phyloP scores from a whole-genome alignment of 2,888 invertebrate species.

The Plutella xylostella region DNA sequence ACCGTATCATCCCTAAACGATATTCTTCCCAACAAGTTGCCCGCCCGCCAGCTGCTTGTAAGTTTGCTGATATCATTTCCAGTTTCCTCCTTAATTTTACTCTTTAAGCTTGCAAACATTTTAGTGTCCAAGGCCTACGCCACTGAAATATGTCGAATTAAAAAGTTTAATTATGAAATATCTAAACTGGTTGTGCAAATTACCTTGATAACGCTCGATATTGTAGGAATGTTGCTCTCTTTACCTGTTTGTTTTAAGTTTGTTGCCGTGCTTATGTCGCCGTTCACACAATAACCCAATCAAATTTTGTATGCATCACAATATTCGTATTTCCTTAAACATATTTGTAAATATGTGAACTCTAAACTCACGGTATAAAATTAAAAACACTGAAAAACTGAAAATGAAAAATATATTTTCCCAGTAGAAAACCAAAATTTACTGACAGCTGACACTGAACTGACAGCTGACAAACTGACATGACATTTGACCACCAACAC shows the following conservation, averaged over 20 bases:
- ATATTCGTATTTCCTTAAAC: too few relatives aligned
- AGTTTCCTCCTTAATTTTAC: constrained; percentile 90
- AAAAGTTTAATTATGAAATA: constrained; percentile 13
- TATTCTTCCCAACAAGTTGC: constrained; percentile 62
- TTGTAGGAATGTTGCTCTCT: not conserved
- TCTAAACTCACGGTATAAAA: too few relatives aligned
- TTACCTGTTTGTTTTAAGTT: not conserved
- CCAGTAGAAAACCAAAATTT: too few relatives aligned
- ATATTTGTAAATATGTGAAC: too few relatives aligned
- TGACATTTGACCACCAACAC: too few relatives aligned
- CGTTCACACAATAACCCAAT: too few relatives aligned
- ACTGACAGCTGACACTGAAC: too few relatives aligned
- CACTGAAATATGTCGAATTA: not conserved
- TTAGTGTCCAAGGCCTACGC: constrained; percentile 20
- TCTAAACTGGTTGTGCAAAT: constrained; percentile 26
- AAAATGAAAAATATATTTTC: too few relatives aligned
- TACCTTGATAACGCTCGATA: constrained; percentile 30
- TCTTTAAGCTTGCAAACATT: constrained; percentile 91
- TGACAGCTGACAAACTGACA: too few relatives aligned
- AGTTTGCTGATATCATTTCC: constrained; percentile 79
- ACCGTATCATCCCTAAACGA: constrained; percentile 62
- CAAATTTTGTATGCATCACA: too few relatives aligned
- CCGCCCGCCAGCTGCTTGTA: constrained; percentile 59
- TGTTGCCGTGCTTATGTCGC: too few relatives aligned
- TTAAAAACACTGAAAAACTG: too few relatives aligned